These are phyloP conservation scores for Agrotis ipsilon DNA, from an alignment of 2,888 invertebrate species.

Conservation along the genomic window DNA sequence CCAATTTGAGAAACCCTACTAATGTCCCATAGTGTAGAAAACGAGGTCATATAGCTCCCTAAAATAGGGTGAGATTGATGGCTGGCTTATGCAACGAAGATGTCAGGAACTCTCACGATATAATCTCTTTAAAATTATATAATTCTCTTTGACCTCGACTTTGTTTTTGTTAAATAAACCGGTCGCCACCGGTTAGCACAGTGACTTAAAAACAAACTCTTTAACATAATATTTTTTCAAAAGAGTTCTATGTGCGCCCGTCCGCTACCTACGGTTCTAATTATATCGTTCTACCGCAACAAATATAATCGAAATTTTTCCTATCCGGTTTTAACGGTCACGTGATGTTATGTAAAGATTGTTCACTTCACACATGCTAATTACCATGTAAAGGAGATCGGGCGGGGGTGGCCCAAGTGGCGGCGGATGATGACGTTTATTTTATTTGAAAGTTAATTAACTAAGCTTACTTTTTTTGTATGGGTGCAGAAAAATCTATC, in stretches of 20 bases:
- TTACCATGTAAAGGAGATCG: conserved; percentile 8
- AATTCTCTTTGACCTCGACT: neutral
- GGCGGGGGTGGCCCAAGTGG: no score
- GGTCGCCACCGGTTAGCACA: conserved; percentile 5
- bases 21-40: neutral
- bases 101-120: neutral
- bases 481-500: no score
- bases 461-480: no score
- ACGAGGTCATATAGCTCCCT: conserved; percentile 30
- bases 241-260: neutral
- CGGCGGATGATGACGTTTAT: no score
- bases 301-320: conserved; percentile 28
- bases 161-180: conserved; percentile 12
- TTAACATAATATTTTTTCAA: conserved; percentile 5
- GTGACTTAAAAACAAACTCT: conserved; percentile 13
- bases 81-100: neutral
- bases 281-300: conserved; percentile 24
- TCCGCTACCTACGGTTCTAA: conserved; percentile 13
- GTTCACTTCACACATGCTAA: conserved; percentile 7
- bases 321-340: conserved; percentile 27
- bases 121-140: conserved; percentile 9
- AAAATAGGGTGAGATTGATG: conserved; percentile 32
- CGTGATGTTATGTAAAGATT: conserved; percentile 12
- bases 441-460: no score
- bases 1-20: conserved; percentile 20